Evolutionary conservation across 2,797 vertebrate genomes (phyloP).

Genomic region (Hozukius guyotensis): DNA sequence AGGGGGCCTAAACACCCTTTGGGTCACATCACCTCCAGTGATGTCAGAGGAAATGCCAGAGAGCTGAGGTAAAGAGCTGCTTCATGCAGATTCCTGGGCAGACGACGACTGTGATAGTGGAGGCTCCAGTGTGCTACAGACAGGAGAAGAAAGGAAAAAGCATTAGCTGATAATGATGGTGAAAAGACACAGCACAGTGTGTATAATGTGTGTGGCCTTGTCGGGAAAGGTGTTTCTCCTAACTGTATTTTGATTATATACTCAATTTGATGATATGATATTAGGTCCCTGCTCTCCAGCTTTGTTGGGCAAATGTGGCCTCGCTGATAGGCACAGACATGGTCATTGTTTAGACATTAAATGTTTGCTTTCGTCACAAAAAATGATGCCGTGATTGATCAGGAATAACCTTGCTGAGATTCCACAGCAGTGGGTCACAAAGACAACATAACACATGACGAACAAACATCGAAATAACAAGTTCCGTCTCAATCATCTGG

Average conservation of each 20-base stretch:
- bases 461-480: constrained; percentile 12
- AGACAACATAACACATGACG: constrained; percentile 17
- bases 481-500: constrained; percentile 16
- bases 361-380: neutral
- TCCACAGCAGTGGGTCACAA: constrained; percentile 9
- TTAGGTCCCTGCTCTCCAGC: neutral
- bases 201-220: neutral
- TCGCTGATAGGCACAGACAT: neutral
- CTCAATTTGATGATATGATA: neutral
- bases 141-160: constrained; percentile 25
- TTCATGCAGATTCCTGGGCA: constrained; percentile 58
- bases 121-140: constrained; percentile 30
- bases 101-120: constrained; percentile 54
- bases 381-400: neutral
- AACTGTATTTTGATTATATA: neutral
- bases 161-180: constrained; percentile 16
- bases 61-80: constrained; percentile 68
- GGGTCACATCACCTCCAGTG: constrained; percentile 67
- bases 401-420: neutral
- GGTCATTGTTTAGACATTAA: neutral
- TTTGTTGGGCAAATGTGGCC: constrained; percentile 1
- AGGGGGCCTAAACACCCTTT: constrained; percentile 17
- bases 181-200: neutral
- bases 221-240: neutral
- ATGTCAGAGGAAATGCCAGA: constrained; percentile 81